A percentile compares a stretch with the other conserved stretches of the same genome.
These are phyloP conservation scores for Aleiodes alternator DNA, from an alignment of 2,888 invertebrate genomes.

Conservation along the genomic window DNA sequence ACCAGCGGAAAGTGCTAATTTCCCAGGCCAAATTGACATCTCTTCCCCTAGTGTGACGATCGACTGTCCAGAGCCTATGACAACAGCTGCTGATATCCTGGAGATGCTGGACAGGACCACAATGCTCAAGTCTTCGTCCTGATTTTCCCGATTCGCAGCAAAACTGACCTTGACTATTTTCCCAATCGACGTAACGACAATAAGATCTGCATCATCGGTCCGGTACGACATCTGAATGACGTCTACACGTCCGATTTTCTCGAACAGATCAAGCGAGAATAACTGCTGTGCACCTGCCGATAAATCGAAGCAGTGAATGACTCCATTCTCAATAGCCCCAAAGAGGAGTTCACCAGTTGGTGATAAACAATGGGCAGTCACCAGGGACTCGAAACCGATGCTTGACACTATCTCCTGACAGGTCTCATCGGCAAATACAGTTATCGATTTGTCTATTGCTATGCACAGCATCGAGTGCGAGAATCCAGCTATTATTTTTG, in stretches of 20 bases:
- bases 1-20: background rate
- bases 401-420: constrained; percentile 65
- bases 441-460: constrained; percentile 68
- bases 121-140: constrained; percentile 17
- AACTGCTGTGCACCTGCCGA: constrained; percentile 56
- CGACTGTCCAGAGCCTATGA: constrained; percentile 38
- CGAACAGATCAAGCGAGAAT: constrained; percentile 39
- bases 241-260: background rate
- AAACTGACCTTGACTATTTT: constrained; percentile 48
- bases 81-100: background rate
- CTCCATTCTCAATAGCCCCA: constrained; percentile 61
- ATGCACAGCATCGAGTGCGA: constrained; percentile 66
- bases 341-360: constrained; percentile 64
- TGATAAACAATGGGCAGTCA: constrained; percentile 66
- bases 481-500: constrained; percentile 59
- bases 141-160: constrained; percentile 48
- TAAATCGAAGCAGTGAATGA: constrained; percentile 67
- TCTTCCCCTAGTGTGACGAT: constrained; percentile 59
- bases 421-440: constrained; percentile 67
- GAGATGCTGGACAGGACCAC: constrained; percentile 7
- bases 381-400: constrained; percentile 63
- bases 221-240: constrained; percentile 57
- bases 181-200: constrained; percentile 60
- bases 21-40: constrained; percentile 60
- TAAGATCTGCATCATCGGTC: constrained; percentile 50